These are phyloP conservation scores for Phymastichus coffea DNA, from an alignment of 1,140 invertebrate genomes.

Conservation along the genomic window DNA sequence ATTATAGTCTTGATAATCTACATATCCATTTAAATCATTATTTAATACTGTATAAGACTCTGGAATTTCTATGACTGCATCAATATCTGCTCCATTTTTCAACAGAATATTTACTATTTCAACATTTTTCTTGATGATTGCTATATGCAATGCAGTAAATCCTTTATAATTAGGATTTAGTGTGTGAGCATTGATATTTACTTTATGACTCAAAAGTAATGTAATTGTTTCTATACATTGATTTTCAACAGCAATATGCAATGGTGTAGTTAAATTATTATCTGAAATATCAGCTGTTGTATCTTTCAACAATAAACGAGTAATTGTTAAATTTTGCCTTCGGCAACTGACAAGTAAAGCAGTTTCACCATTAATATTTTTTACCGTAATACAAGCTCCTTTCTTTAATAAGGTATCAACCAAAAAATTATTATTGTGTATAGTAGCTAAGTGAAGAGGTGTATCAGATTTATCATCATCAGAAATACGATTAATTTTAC, in stretches of 20 bases:
- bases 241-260: constrained; percentile 11
- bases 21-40: background rate
- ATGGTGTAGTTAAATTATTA: background rate
- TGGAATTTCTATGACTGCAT: background rate
- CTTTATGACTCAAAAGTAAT: background rate
- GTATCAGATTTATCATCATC: background rate
- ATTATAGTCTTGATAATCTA: background rate
- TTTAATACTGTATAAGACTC: background rate
- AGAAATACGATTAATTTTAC: background rate
- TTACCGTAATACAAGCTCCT: constrained; percentile 2
- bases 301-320: background rate
- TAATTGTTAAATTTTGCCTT: background rate
- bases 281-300: background rate
- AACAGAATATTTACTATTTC: constrained; percentile 1
- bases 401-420: background rate
- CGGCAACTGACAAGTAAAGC: background rate
- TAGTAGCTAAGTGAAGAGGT: constrained; percentile 1
- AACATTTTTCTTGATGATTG: background rate
- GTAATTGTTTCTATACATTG: constrained; percentile 1
- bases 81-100: background rate
- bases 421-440: background rate
- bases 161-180: background rate
- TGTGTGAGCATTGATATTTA: constrained; percentile 1
- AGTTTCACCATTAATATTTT: constrained; percentile 2
- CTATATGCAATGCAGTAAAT: constrained; percentile 12